Evolutionary conservation across 2,888 invertebrate genomes (phyloP).

Genomic region (Melolontha melolontha): DNA sequence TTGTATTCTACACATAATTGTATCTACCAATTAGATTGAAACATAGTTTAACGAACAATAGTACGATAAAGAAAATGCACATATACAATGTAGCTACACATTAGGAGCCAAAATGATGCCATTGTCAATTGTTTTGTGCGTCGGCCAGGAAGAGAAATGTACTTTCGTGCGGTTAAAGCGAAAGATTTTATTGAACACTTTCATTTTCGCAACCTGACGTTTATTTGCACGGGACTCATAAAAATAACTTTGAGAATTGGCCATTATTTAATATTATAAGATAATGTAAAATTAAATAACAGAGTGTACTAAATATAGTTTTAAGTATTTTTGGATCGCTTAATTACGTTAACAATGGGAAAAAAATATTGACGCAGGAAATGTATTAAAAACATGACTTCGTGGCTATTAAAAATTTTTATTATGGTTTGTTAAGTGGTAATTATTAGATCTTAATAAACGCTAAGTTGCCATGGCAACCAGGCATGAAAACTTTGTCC

Average conservation of each 20-base stretch:
- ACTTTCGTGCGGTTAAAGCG: slow-evolving; percentile 23
- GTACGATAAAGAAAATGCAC: slow-evolving; percentile 22
- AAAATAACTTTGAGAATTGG: not conserved
- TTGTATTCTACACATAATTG: slow-evolving; percentile 12
- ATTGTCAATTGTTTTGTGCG: slow-evolving; percentile 30
- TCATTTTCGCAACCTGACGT: slow-evolving; percentile 10
- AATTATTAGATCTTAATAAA: too few species aligned
- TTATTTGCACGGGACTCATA: not conserved
- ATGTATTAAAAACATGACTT: too few species aligned
- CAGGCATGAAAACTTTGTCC: too few species aligned
- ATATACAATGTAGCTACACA: slow-evolving; percentile 11
- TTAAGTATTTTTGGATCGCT: too few species aligned
- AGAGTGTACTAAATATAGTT: too few species aligned
- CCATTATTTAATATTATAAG: too few species aligned
- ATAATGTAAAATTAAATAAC: too few species aligned
- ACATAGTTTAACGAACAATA: slow-evolving; percentile 20
- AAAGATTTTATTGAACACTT: slow-evolving; percentile 18
- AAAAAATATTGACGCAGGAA: too few species aligned
- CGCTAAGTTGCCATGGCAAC: too few species aligned
- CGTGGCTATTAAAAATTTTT: too few species aligned
- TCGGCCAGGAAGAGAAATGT: slow-evolving; percentile 28
- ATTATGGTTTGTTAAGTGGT: too few species aligned
- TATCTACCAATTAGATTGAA: slow-evolving; percentile 20
- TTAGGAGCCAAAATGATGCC: slow-evolving; percentile 11
- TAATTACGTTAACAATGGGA: too few species aligned